Evolutionary conservation across 2,888 invertebrate species (phyloP).

Genomic region (Arctia plantaginis): DNA sequence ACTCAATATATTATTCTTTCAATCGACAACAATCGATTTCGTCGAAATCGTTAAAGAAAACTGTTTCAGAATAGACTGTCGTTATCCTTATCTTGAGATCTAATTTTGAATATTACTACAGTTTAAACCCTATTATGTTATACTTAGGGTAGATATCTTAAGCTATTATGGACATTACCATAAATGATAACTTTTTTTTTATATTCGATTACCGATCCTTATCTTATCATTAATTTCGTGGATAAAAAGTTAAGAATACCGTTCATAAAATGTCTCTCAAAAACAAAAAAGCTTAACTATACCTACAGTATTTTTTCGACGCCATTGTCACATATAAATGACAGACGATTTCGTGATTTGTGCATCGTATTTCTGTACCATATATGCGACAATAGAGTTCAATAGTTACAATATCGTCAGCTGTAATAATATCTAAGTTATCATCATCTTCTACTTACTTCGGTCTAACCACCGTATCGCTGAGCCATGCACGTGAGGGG

Average conservation of each 20-base stretch:
- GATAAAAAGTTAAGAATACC: not conserved
- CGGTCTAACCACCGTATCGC: slow-evolving; percentile 99
- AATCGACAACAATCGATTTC: slow-evolving; percentile 8
- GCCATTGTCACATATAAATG: not conserved
- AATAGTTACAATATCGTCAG: not conserved
- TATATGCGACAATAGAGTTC: not conserved
- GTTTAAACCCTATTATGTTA: not conserved
- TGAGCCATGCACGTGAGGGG: slow-evolving; percentile 95
- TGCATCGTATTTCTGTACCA: not conserved
- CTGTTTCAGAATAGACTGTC: not conserved
- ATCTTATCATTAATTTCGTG: not conserved
- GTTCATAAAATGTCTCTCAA: not conserved
- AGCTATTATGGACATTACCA: not conserved
- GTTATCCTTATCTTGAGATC: not conserved
- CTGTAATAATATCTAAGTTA: not conserved
- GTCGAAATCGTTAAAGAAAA: not conserved
- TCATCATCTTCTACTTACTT: slow-evolving; percentile 72
- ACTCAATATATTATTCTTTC: not conserved
- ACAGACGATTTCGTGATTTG: not conserved
- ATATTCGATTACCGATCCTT: not conserved
- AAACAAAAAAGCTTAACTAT: not conserved
- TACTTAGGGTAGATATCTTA: not conserved
- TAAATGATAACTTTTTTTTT: not conserved
- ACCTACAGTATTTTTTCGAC: not conserved
- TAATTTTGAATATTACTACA: not conserved